Evolutionary conservation across 2,888 invertebrate species (phyloP), one percentile per base, ranked within the genome.

Genomic region (Pecten maximus): DNA sequence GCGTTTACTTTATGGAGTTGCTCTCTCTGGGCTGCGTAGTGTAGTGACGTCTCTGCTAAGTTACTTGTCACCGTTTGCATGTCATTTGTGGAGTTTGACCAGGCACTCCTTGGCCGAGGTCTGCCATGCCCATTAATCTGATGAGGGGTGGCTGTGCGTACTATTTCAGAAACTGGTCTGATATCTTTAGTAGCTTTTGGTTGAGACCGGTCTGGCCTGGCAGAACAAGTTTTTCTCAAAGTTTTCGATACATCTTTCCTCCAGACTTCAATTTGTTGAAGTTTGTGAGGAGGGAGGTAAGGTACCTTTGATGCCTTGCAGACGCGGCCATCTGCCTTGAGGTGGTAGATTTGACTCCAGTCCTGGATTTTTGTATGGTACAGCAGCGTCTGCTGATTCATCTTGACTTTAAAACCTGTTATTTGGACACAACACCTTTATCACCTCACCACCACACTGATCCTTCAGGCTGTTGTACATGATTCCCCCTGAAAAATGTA

Each of bases 281-380:
- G 92, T 92, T 94, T 95, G 88, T 94, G 94, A 15, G 94, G 91
- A 4, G 94, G 93, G 54, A 95, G 91, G 74, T 92, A 93, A 0
- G 92, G 91, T 3, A 92, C 93, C 40, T 92, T 92, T 44, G 91
- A 89, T 8, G 90, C 90, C 40, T 90, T 93, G 87, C 90, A 91
- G 15, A 93, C 91, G 28, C 88, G 91, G 0, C 93, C 92, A 10
- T 93, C 91, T 35, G 92, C 92, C n/a, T 92, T 92, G 2, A 93
- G 91, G 48, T 91, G 92, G 89, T 95, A 93, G 54, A 94, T 92
- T 89, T 94, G 94, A 88, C 92, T 94, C 95, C 95, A 95, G 60
- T 95, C 94, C 54, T 94, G 94, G 40, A 95, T 94, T 89, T 94
- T 93, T 8, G 94, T 95, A 91, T 95, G 95, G 90, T 95, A 94